Base-by-base conservation (phyloP, 2,113 vertebrate species). In the Myiozetetes cayanensis region DNA sequence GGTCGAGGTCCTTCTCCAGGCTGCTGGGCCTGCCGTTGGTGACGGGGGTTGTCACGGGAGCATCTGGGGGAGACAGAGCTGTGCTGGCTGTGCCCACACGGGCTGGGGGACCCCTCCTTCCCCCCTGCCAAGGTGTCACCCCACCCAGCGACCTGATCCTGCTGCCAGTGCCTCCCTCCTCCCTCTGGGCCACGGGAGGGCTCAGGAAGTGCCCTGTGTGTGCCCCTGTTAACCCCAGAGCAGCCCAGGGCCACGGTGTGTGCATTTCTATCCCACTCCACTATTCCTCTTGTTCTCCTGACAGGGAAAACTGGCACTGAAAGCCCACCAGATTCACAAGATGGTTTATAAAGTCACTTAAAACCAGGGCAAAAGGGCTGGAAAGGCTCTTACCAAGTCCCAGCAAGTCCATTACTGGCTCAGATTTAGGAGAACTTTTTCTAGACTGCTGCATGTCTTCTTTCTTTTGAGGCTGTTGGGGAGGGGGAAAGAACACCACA, bases 401-500 rank as follows among this genome's bases (percentile, higher is more conserved):
- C 89, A 99, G 96, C 93, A 99, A 97, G 80, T 99, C 99, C 97
- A 99, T 98, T 46, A 99, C 98, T n/a, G 98, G 97, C 50, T 98
- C 99, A 35, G 98, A 97, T 89, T 97, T 98, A 35, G 99, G 98
- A 46, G 99, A 98, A 93, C 98, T 98, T 97, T 97, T 98, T 86
- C 97, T 98, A 61, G 96, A 96, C 71, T 97, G 98, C 76, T 98
- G 98, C 1, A 76, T 85, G 46, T 99, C 98, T 16, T 99, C 98
- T 89, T 98, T 99, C 96, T 98, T 98, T 97, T 98, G 98, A 78
- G 98, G 97, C 98, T 98, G 70, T 20, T n/a, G n/a, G n/a, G 6
- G 39, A 44, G 24, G 41, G 91, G 89, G 88, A 91, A 75, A 61
- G 24, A 61, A 89, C 13, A 62, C 7, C 89, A 87, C 4, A 84